Conservation (phyloP, 1,140 invertebrate species). For the Danaus melanippus region DNA sequence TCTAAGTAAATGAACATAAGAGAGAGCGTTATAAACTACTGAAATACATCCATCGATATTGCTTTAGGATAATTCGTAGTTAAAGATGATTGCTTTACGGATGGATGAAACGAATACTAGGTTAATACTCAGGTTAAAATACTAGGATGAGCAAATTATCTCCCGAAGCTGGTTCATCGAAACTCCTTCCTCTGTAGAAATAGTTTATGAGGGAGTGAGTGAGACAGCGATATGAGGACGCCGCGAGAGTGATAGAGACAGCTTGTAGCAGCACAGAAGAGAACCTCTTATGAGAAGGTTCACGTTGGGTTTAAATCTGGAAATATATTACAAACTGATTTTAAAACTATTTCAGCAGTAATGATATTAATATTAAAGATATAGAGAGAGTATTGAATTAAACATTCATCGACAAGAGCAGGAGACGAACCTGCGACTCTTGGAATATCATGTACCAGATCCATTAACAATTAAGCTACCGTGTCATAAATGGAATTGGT, state of each 20-base stretch:
- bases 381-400: too few relatives aligned
- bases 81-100: slow-evolving; percentile 34
- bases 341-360: too few relatives aligned
- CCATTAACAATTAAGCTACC: too few relatives aligned
- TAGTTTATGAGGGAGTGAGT: slow-evolving; percentile 25
- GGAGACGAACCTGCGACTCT: too few relatives aligned
- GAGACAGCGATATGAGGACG: slow-evolving; percentile 43
- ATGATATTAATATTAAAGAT: too few relatives aligned
- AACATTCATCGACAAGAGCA: too few relatives aligned
- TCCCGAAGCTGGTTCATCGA: slow-evolving; percentile 19
- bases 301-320: too few relatives aligned
- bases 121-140: slow-evolving; percentile 31
- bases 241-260: slow-evolving; percentile 57
- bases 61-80: slow-evolving; percentile 61
- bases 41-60: slow-evolving; percentile 43
- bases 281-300: too few relatives aligned
- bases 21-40: slow-evolving; percentile 31
- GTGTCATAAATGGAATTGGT: too few relatives aligned
- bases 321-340: too few relatives aligned
- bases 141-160: slow-evolving; percentile 45
- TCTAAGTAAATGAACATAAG: slow-evolving; percentile 7
- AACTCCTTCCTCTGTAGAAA: slow-evolving; percentile 15
- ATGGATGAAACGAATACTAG: slow-evolving; percentile 44
- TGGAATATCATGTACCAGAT: too few relatives aligned
- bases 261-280: slow-evolving; percentile 32